A percentile compares a stretch with the other conserved stretches of the same genome.
Conservation (phyloP, 2,888 invertebrate genomes). For the Piscicola geometra region DNA sequence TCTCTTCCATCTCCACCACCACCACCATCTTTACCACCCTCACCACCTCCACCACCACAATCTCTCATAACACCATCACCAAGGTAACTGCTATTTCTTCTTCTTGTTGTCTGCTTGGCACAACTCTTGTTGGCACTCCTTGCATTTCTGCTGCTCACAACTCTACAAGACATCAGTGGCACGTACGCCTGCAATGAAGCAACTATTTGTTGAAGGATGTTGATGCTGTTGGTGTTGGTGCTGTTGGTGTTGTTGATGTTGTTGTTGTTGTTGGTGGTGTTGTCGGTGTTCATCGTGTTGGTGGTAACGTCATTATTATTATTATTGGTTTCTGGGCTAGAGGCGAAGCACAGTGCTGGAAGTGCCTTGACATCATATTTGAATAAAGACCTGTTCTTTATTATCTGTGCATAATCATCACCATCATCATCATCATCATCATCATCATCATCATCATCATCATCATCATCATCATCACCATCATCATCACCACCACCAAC, state of each 20-base stretch:
- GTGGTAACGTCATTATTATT: background rate
- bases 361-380: conserved; percentile 53
- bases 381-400: conserved; percentile 47
- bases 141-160: background rate
- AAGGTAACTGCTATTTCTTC: background rate
- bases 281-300: no score
- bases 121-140: background rate
- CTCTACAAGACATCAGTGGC: background rate
- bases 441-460: background rate
- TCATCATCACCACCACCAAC: conserved; percentile 1
- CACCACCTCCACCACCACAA: background rate
- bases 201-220: background rate
- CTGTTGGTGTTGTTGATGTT: no score
- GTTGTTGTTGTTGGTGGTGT: no score
- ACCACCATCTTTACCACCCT: background rate
- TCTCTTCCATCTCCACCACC: background rate
- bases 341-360: conserved; percentile 46
- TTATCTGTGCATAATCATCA: background rate
- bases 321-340: background rate
- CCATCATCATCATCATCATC: background rate
- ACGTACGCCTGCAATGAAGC: background rate
- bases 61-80: background rate
- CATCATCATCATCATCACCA: conserved; percentile 18
- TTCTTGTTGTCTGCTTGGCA: background rate
- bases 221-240: no score